Evolutionary conservation across 1,140 invertebrate species (phyloP).

Genomic region (Lepidurus apus): DNA sequence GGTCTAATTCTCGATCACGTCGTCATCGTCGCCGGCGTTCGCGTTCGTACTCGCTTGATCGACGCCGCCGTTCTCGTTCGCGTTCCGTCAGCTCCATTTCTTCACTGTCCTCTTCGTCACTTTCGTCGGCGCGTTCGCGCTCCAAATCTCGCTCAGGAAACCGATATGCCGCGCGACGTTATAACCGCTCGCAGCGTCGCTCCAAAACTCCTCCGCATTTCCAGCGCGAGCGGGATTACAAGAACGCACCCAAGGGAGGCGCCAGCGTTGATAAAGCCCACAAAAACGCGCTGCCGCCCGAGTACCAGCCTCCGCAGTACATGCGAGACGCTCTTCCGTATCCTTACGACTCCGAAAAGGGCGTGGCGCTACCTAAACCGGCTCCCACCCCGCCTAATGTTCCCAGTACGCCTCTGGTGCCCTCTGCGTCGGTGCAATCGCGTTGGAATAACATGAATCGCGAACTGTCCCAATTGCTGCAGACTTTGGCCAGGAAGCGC

Average conservation of each 20-base stretch:
- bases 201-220: not conserved
- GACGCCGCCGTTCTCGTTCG: not conserved
- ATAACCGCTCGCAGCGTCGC: not conserved
- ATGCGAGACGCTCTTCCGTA: not conserved
- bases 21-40: not conserved
- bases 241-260: not conserved
- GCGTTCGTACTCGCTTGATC: not conserved
- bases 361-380: not conserved
- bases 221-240: not conserved
- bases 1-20: not conserved
- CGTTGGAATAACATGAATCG: conserved; percentile 30
- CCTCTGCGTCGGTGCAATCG: not conserved
- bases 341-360: not conserved
- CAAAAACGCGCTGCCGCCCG: not conserved
- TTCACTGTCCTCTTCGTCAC: not conserved
- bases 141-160: not conserved
- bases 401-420: not conserved
- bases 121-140: not conserved
- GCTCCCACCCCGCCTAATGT: not conserved
- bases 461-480: not conserved
- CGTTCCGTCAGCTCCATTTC: not conserved
- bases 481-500: conserved; percentile 49
- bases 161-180: not conserved
- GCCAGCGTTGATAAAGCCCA: not conserved
- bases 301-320: not conserved